Evolutionary conservation across 2,888 invertebrate genomes (phyloP).

Genomic region (Xanthorhoe spadicearia): DNA sequence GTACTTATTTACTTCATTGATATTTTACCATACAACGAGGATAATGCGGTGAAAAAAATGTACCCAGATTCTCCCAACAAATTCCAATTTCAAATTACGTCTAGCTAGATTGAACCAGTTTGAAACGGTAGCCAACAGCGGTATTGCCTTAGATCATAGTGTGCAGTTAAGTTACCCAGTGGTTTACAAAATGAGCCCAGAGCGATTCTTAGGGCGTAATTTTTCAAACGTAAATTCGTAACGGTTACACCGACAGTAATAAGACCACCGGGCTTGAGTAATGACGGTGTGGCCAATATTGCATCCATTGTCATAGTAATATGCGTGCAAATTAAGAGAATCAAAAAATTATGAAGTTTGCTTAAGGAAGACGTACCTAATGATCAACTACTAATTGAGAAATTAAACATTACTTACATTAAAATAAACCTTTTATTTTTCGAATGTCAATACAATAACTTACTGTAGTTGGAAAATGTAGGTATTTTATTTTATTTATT

Average conservation of each 20-base stretch:
- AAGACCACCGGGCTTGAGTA: conserved; percentile 67
- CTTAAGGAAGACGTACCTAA: too few relatives aligned
- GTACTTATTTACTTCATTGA: neutral
- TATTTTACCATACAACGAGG: neutral
- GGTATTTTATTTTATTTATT: too few relatives aligned
- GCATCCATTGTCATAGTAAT: conserved; percentile 57
- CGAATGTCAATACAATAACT: too few relatives aligned
- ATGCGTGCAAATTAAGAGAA: neutral
- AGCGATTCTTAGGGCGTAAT: conserved; percentile 44
- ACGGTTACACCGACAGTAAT: conserved; percentile 57
- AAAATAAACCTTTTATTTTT: too few relatives aligned
- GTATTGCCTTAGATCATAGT: conserved; percentile 34
- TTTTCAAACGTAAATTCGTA: conserved; percentile 65
- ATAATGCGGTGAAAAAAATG: neutral
- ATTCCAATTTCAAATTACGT: conserved; percentile 30
- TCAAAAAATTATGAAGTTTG: neutral
- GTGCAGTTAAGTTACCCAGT: conserved; percentile 45
- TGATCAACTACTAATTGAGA: neutral
- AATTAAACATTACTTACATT: neutral
- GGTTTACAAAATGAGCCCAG: conserved; percentile 58
- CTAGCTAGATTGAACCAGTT: conserved; percentile 49
- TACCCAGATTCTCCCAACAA: neutral
- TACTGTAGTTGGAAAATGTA: too few relatives aligned
- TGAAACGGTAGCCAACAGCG: conserved; percentile 48
- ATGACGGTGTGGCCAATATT: conserved; percentile 58